These are phyloP conservation scores for Danio choprae DNA, from an alignment of 2,797 vertebrate species.

Conservation along the genomic window DNA sequence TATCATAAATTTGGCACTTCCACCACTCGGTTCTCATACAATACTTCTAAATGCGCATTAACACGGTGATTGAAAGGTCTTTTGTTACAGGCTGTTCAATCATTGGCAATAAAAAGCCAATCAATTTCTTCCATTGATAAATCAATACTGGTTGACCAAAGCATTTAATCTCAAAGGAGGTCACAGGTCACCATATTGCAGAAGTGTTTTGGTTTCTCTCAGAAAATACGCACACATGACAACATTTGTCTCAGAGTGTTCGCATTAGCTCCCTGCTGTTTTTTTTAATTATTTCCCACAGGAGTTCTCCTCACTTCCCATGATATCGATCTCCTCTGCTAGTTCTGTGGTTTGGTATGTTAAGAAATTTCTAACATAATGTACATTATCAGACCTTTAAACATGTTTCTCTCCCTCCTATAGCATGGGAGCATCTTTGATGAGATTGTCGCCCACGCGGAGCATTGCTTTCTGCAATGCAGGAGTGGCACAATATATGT, in stretches of 20 bases:
- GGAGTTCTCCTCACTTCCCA: constrained; percentile 64
- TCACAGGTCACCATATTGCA: constrained; percentile 8
- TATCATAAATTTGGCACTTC: no score
- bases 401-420: constrained; percentile 3
- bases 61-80: no score
- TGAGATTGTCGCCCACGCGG: constrained; percentile 56
- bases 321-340: constrained; percentile 68
- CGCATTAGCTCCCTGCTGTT: constrained; percentile 56
- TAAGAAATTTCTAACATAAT: constrained; percentile 25
- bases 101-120: no score
- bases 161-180: background rate
- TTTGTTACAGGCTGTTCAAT: no score
- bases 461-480: constrained; percentile 61
- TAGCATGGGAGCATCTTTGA: constrained; percentile 7
- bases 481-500: constrained; percentile 56
- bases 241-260: constrained; percentile 49
- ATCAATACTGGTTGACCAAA: background rate
- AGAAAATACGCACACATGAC: constrained; percentile 37
- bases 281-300: constrained; percentile 72
- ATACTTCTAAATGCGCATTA: no score
- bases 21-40: no score
- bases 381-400: constrained; percentile 3
- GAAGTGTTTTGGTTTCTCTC: constrained; percentile 40
- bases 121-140: background rate
- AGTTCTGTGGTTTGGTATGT: constrained; percentile 13